These are phyloP conservation scores for Synanthedon vespiformis DNA, from an alignment of 2,888 invertebrate species.

Conservation along the genomic window DNA sequence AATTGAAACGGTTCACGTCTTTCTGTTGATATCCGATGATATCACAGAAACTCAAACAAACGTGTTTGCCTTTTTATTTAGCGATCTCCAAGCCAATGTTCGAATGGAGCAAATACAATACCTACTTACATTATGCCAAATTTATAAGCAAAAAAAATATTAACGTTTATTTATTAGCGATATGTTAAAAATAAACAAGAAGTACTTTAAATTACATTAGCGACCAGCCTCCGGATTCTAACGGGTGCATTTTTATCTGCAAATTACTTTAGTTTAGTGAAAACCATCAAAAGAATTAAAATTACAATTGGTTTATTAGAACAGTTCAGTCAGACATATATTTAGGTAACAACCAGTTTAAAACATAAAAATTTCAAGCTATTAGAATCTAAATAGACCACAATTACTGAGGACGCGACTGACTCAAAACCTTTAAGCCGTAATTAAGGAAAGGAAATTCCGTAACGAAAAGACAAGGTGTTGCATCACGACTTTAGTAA, in stretches of 20 bases:
- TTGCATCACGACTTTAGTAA: slow-evolving; percentile 21
- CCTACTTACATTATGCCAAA: background rate
- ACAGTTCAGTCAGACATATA: no score
- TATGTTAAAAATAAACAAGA: no score
- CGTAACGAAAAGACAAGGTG: slow-evolving; percentile 58
- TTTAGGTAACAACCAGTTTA: no score
- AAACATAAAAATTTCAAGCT: background rate
- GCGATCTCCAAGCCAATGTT: slow-evolving; percentile 3
- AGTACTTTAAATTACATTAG: no score
- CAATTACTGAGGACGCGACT: slow-evolving; percentile 9
- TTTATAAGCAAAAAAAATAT: no score
- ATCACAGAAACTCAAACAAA: slow-evolving; percentile 12
- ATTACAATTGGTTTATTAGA: no score
- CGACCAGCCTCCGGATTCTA: no score
- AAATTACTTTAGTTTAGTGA: no score
- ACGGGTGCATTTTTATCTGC: no score
- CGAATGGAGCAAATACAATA: background rate
- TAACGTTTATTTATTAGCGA: no score
- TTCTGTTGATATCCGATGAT: slow-evolving; percentile 16
- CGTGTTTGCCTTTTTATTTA: slow-evolving; percentile 18
- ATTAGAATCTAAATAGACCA: slow-evolving; percentile 13
- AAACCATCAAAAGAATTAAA: no score
- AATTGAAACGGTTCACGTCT: background rate
- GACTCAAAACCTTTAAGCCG: slow-evolving; percentile 17
- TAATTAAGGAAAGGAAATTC: slow-evolving; percentile 52